Evolutionary conservation across 1,140 invertebrate genomes (phyloP).

Genomic region (Papilio machaon): DNA sequence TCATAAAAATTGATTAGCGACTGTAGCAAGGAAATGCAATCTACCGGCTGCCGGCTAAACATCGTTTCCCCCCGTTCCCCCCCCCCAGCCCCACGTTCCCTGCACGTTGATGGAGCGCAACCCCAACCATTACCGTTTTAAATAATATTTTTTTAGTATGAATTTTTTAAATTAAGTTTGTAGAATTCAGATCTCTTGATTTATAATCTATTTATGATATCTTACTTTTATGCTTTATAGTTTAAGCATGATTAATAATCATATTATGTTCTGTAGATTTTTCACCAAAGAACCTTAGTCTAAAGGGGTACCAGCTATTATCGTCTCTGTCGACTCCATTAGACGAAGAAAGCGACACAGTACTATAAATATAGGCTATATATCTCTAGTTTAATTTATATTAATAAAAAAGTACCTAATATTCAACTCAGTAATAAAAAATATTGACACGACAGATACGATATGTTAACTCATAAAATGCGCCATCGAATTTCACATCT

Average conservation of each 20-base stretch:
- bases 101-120: background rate
- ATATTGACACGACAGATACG: background rate
- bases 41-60: slow-evolving; percentile 51
- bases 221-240: too few species aligned
- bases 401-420: background rate
- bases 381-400: background rate
- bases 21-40: slow-evolving; percentile 79
- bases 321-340: too few species aligned
- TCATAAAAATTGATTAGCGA: slow-evolving; percentile 80
- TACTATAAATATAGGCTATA: background rate
- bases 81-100: background rate
- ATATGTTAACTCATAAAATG: slow-evolving; percentile 12
- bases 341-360: too few species aligned
- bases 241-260: too few species aligned
- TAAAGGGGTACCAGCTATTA: too few species aligned
- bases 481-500: slow-evolving; percentile 20
- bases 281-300: too few species aligned
- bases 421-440: background rate
- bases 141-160: background rate
- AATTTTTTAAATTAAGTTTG: background rate
- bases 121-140: background rate
- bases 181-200: background rate
- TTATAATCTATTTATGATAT: background rate
- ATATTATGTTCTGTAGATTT: too few species aligned
- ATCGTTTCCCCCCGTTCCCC: slow-evolving; percentile 44